Evolutionary conservation across 2,113 vertebrate species (phyloP).

Genomic region (Sigmodon hispidus): DNA sequence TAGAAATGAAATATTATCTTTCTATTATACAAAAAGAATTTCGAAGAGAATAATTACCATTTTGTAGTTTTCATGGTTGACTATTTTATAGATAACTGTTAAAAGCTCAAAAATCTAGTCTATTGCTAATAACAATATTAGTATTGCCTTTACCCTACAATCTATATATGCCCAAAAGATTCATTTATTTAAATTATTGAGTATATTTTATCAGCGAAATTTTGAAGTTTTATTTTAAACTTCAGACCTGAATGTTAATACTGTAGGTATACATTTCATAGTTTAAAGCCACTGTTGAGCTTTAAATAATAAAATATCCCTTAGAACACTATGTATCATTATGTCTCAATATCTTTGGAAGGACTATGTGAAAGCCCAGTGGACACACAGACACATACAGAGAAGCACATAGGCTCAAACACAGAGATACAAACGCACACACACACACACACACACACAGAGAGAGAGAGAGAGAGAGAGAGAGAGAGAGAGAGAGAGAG

Average conservation of each 20-base stretch:
- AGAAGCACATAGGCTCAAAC: not conserved
- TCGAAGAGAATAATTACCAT: not conserved
- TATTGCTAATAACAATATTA: not conserved
- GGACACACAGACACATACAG: not conserved
- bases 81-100: not conserved
- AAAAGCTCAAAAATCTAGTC: not conserved
- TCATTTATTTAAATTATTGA: not conserved
- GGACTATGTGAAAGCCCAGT: not conserved
- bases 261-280: not conserved
- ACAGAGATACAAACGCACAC: not conserved
- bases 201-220: not conserved
- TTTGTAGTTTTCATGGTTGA: not conserved
- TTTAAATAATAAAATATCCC: not conserved
- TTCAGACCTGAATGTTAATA: slow-evolving; percentile 34
- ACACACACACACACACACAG: not conserved
- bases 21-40: slow-evolving; percentile 2
- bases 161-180: not conserved
- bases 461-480: too few species aligned
- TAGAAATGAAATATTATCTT: slow-evolving; percentile 40
- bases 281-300: not conserved
- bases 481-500: not conserved
- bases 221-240: slow-evolving; percentile 45
- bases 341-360: slow-evolving; percentile 40
- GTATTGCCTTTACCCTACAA: not conserved
- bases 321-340: not conserved